A percentile compares a stretch with the other conserved stretches of the same genome.
Conservation (phyloP, 2,888 invertebrate genomes). For the Platycheirus albimanus region DNA sequence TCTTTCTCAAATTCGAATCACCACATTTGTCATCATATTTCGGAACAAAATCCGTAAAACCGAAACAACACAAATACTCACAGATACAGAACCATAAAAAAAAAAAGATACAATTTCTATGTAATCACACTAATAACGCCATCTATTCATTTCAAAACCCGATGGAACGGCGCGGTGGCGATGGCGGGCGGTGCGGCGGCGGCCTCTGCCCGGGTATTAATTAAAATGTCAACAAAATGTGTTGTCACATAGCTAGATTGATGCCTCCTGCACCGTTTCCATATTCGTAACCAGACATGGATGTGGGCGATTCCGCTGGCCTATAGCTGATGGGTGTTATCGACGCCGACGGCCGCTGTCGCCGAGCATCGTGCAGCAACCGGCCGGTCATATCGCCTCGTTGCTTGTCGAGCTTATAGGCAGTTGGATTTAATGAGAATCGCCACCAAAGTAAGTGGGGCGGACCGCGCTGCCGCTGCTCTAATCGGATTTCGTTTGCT, state of each 20-base stretch:
- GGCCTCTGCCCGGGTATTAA: constrained; percentile 74
- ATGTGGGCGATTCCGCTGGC: constrained; percentile 44
- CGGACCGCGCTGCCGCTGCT: constrained; percentile 49
- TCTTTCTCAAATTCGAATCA: constrained; percentile 32
- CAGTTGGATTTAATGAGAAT: constrained; percentile 67
- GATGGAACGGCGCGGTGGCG: background rate
- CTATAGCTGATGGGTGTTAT: constrained; percentile 23
- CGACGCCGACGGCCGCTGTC: background rate
- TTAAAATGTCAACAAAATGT: constrained; percentile 78
- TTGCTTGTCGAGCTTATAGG: no score
- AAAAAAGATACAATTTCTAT: constrained; percentile 51
- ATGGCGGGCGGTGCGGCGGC: background rate
- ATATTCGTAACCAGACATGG: constrained; percentile 20
- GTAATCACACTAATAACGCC: constrained; percentile 57
- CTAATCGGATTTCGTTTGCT: constrained; percentile 69
- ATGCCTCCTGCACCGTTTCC: constrained; percentile 52
- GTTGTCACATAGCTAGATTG: constrained; percentile 74
- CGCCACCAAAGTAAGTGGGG: constrained; percentile 53
- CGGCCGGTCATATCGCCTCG: constrained; percentile 3
- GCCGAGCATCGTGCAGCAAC: background rate
- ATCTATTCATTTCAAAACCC: constrained; percentile 55
- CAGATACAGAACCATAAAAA: constrained; percentile 17
- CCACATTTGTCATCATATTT: constrained; percentile 63
- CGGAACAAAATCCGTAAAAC: constrained; percentile 26
- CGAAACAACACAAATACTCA: constrained; percentile 13